Conservation (phyloP, 1,140 invertebrate genomes). For the Zaprionus africanus region DNA sequence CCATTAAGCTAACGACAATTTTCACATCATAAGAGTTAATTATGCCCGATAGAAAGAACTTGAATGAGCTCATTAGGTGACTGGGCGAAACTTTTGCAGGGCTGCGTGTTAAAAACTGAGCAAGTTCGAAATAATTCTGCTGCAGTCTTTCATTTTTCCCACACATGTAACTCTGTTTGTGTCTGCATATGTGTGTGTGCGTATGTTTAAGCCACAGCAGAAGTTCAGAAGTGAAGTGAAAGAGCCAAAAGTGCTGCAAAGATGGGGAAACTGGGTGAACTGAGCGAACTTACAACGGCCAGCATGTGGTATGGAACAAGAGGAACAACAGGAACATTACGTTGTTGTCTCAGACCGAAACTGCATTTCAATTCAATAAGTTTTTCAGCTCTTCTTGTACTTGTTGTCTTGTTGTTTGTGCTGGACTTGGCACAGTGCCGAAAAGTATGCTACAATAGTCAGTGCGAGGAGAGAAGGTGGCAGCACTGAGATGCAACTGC, state of each 20-base stretch:
- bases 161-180: not conserved
- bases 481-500: not conserved
- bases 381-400: slow-evolving; percentile 33
- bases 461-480: slow-evolving; percentile 1
- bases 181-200: not conserved
- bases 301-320: slow-evolving; percentile 33
- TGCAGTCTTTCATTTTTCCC: slow-evolving; percentile 9
- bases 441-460: slow-evolving; percentile 31
- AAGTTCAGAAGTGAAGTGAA: slow-evolving; percentile 31
- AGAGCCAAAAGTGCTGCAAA: slow-evolving; percentile 13
- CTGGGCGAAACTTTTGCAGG: slow-evolving; percentile 1
- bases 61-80: slow-evolving; percentile 28
- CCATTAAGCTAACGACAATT: not conserved
- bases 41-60: slow-evolving; percentile 6
- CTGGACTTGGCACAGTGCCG: slow-evolving; percentile 32
- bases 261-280: slow-evolving; percentile 3
- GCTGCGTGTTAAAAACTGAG: slow-evolving; percentile 16
- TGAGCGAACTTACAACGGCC: slow-evolving; percentile 21
- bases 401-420: slow-evolving; percentile 27
- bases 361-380: slow-evolving; percentile 65
- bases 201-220: not conserved
- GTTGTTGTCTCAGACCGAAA: slow-evolving; percentile 51
- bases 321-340: slow-evolving; percentile 47
- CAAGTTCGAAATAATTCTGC: slow-evolving; percentile 18
- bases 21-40: slow-evolving; percentile 14